Evolutionary conservation across 1,140 invertebrate genomes (phyloP).

Genomic region (Paraescarpia echinospica): DNA sequence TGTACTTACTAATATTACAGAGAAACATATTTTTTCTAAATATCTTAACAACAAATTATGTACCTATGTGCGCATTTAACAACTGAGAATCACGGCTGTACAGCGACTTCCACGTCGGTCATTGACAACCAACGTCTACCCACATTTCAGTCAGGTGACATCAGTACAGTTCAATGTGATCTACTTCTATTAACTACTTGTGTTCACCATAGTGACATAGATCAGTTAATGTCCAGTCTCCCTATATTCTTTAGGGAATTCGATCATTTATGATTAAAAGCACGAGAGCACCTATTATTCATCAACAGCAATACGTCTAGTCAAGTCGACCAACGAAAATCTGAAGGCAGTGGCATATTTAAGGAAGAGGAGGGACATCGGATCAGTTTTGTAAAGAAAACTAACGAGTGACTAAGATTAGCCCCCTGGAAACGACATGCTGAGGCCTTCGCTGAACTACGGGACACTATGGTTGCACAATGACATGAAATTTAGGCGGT

Average conservation of each 20-base stretch:
- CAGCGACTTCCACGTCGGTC: neutral
- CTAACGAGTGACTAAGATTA: no score
- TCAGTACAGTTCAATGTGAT: no score
- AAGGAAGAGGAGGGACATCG: no score
- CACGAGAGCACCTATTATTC: neutral
- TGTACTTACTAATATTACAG: neutral
- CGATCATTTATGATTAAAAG: neutral
- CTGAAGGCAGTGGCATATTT: neutral
- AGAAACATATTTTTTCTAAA: neutral
- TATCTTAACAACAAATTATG: neutral
- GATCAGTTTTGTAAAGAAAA: no score
- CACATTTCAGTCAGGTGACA: no score
- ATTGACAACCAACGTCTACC: neutral
- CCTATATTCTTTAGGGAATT: neutral
- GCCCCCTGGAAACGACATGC: no score
- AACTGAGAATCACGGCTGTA: neutral
- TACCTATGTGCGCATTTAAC: neutral
- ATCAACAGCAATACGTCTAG: neutral
- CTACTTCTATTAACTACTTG: no score
- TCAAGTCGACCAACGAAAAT: neutral
- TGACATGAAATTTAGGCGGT: no score
- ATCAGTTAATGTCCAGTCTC: no score
- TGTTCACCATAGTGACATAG: no score
- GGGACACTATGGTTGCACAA: no score
- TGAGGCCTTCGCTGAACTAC: no score